Evolutionary conservation across 2,888 invertebrate species (phyloP), one percentile per base, ranked within the genome.

Genomic region (Globia sparganii): DNA sequence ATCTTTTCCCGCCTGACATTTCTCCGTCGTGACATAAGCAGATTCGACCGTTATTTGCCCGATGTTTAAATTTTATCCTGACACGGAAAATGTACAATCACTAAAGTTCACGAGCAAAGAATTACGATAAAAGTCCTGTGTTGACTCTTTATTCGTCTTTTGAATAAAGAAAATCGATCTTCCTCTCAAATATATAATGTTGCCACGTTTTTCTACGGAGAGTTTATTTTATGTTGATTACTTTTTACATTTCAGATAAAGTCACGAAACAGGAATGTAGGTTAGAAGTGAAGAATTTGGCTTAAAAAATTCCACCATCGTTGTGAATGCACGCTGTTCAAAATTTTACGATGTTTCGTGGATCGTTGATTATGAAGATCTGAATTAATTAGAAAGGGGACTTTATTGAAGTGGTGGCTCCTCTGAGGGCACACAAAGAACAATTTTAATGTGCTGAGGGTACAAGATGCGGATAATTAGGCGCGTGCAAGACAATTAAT

Each of bases 211-310:
- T 83, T 87, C 69, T 61, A 78, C 66, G 67, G 5, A 68, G 76
- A 85, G 78, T 88, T 88, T 87, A 87, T 85, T 87, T 87, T 87
- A 87, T 85, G 85, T 83, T 87, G 87, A 87, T 87, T 88, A 87
- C 88, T 87, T 87, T 88, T 85, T 85, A 88, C 85, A 88, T 87
- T 87, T 87, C 83, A 69, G 87, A 87, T 80, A 80, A 77, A 87
- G 85, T 88, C 85, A 87, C 80, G 83, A 66, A 85, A 75, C 72
- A 69, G 43, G 76, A 81, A 81, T 72, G 86, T 86, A 75, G 75
- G 70, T 71, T 70, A 59, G 65, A 53, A 86, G 66, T 66, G 65
- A 84, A 80, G 71, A 80, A 77, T 34, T 58, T 64, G 31, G 31
- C 40, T 66, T 59, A 46, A 84, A 70, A 70, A 71, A 79, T 2